A percentile compares a stretch with the other conserved stretches of the same genome.
These are phyloP conservation scores for Papilio glaucus DNA, from an alignment of 1,140 invertebrate genomes.

Conservation along the genomic window DNA sequence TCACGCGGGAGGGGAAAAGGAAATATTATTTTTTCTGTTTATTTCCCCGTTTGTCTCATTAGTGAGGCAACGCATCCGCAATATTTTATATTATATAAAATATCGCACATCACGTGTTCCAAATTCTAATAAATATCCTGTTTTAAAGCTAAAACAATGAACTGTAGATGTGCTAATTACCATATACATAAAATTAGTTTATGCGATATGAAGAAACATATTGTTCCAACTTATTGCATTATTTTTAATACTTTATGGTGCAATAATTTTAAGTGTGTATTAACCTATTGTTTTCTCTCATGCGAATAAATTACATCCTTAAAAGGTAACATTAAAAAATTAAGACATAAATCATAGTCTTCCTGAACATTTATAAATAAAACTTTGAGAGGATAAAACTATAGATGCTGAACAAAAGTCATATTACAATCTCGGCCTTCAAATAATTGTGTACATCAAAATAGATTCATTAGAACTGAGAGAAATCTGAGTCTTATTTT, in stretches of 20 bases:
- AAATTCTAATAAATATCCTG: neutral
- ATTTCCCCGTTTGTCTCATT: no score
- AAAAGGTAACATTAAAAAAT: neutral
- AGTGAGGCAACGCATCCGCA: no score
- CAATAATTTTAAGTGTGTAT: neutral
- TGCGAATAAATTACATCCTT: neutral
- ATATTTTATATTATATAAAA: neutral
- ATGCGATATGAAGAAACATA: neutral
- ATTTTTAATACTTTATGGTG: neutral
- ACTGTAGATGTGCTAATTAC: slow-evolving; percentile 1
- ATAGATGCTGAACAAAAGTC: no score
- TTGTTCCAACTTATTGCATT: slow-evolving; percentile 1
- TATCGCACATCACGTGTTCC: neutral
- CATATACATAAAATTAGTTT: slow-evolving; percentile 1
- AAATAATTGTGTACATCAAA: no score
- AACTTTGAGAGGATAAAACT: no score
- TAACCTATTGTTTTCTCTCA: neutral
- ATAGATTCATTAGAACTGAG: no score
- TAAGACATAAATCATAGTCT: neutral
- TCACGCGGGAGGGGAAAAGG: no score
- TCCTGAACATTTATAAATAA: neutral
- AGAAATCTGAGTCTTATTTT: no score
- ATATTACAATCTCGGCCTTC: no score
- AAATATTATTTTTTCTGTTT: no score
- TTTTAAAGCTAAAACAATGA: neutral